phyloP scores from a whole-genome alignment of 2,888 invertebrate species.

The Cantharis flavilabris region DNA sequence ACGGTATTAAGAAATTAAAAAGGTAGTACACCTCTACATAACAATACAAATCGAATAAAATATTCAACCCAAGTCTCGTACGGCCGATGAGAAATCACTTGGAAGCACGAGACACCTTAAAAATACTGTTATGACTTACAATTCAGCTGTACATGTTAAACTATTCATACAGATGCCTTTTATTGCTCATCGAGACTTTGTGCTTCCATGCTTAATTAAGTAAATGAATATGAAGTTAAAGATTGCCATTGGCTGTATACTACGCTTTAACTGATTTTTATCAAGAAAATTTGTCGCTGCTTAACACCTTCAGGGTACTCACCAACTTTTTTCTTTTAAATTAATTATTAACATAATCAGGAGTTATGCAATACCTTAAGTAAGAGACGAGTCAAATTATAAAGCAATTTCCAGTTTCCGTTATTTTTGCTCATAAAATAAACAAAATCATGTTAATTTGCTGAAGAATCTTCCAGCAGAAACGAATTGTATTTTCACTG shows the following conservation, averaged over 20 bases:
- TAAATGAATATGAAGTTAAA: neutral
- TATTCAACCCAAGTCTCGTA: neutral
- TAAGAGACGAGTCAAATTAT: neutral
- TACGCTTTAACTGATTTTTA: neutral
- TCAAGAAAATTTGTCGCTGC: neutral
- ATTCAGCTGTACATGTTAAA: conserved; percentile 20
- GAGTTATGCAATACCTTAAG: neutral
- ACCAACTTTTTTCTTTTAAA: neutral
- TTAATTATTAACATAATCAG: neutral
- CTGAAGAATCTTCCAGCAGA: no score
- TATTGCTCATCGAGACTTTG: neutral
- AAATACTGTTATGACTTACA: conserved; percentile 7
- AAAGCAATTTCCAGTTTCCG: neutral
- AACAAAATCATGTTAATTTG: no score
- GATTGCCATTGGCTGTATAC: neutral
- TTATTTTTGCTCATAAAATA: no score
- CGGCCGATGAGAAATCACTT: neutral
- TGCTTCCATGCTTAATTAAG: neutral
- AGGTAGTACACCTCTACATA: neutral
- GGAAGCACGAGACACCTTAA: neutral
- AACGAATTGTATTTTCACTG: no score
- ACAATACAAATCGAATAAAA: neutral
- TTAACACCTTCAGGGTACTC: neutral
- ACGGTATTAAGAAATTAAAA: neutral
- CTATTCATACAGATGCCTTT: conserved; percentile 7